These are phyloP conservation scores for Bombus impatiens DNA, from an alignment of 1,140 invertebrate species.

Conservation along the genomic window DNA sequence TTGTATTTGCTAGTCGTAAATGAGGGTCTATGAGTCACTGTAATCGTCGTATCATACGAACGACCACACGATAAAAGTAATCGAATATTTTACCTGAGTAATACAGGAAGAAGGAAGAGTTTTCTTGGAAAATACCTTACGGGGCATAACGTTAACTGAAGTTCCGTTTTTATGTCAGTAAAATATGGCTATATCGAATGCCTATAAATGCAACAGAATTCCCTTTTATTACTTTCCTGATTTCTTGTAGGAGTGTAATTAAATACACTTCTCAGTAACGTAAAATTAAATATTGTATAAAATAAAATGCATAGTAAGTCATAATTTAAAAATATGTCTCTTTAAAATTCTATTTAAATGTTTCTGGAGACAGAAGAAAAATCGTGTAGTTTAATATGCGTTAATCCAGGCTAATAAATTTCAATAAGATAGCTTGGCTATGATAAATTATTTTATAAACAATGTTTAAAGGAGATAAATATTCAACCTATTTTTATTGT, in stretches of 20 bases:
- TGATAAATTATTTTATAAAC: background rate
- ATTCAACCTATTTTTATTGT: background rate
- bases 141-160: background rate
- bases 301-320: background rate
- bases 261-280: no score
- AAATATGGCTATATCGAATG: background rate
- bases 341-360: background rate
- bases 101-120: background rate
- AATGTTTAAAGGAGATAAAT: background rate
- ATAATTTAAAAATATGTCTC: background rate
- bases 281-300: no score
- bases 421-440: no score
- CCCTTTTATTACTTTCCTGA: background rate
- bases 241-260: background rate
- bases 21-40: background rate
- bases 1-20: constrained; percentile 6
- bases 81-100: background rate
- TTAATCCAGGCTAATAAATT: background rate
- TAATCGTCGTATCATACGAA: background rate
- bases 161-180: background rate
- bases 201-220: no score
- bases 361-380: background rate
- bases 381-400: background rate
- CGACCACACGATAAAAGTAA: background rate
- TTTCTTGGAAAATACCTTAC: background rate